A percentile compares a stretch with the other conserved stretches of the same genome.
Conservation (phyloP, 1,140 invertebrate species). For the Anadara kagoshimensis region DNA sequence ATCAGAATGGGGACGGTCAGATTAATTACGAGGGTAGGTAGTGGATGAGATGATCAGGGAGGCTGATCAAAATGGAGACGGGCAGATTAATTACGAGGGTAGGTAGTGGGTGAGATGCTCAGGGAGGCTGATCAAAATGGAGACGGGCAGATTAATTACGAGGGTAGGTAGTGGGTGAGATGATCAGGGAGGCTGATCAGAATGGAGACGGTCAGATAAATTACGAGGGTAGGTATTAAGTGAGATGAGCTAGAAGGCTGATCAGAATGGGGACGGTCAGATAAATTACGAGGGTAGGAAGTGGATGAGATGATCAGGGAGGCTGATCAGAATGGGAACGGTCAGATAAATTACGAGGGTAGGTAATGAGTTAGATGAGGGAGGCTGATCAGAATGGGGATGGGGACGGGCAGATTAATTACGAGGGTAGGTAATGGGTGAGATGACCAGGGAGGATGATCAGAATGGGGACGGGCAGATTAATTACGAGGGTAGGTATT, state of each 20-base stretch:
- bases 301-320: not conserved
- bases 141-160: too few relatives aligned
- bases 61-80: not conserved
- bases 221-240: too few relatives aligned
- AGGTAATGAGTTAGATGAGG: too few relatives aligned
- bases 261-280: too few relatives aligned
- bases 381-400: too few relatives aligned
- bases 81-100: not conserved
- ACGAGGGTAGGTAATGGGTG: not conserved
- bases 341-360: not conserved
- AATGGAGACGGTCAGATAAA: not conserved
- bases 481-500: not conserved
- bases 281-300: too few relatives aligned
- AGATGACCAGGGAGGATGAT: not conserved
- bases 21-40: too few relatives aligned
- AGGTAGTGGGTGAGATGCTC: too few relatives aligned
- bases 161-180: not conserved
- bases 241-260: too few relatives aligned
- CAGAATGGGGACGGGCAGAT: not conserved
- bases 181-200: not conserved
- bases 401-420: too few relatives aligned
- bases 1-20: too few relatives aligned
- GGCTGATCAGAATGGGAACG: not conserved
- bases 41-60: not conserved
- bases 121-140: too few relatives aligned